Evolutionary conservation across 2,888 invertebrate species (phyloP).

Genomic region (Dynastes tityus): DNA sequence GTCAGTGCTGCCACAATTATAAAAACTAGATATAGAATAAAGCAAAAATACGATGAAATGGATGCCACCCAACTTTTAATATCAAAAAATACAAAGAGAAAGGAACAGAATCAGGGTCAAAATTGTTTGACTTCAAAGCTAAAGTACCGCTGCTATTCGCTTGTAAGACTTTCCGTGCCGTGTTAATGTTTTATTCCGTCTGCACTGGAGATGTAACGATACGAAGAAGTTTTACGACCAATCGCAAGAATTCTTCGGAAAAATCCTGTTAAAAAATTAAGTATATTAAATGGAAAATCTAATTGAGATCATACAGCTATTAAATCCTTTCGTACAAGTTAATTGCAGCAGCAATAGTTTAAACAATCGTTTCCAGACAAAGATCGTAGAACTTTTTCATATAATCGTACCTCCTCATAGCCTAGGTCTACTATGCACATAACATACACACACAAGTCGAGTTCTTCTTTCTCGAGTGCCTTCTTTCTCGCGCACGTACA

Average conservation of each 20-base stretch:
- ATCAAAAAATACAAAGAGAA: neutral
- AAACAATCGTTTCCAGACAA: neutral
- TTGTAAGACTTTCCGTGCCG: conserved; percentile 45
- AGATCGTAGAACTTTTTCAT: no score
- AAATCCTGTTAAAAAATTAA: no score
- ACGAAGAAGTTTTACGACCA: no score
- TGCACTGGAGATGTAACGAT: neutral
- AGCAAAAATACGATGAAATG: no score
- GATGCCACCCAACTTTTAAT: no score
- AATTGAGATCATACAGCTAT: no score
- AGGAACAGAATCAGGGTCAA: conserved; percentile 9
- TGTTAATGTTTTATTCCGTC: conserved; percentile 57
- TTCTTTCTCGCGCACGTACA: conserved; percentile 52
- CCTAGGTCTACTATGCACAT: neutral
- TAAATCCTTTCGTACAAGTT: neutral
- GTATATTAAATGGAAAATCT: no score
- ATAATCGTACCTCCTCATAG: neutral
- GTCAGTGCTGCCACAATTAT: no score
- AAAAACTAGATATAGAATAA: no score
- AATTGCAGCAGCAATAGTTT: neutral
- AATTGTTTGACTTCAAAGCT: conserved; percentile 34
- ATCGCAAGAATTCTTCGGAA: no score
- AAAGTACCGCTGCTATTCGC: conserved; percentile 52
- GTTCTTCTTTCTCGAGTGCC: neutral
- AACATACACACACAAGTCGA: neutral